Conservation (phyloP, 2,113 vertebrate genomes). For the Asarcornis scutulata region DNA sequence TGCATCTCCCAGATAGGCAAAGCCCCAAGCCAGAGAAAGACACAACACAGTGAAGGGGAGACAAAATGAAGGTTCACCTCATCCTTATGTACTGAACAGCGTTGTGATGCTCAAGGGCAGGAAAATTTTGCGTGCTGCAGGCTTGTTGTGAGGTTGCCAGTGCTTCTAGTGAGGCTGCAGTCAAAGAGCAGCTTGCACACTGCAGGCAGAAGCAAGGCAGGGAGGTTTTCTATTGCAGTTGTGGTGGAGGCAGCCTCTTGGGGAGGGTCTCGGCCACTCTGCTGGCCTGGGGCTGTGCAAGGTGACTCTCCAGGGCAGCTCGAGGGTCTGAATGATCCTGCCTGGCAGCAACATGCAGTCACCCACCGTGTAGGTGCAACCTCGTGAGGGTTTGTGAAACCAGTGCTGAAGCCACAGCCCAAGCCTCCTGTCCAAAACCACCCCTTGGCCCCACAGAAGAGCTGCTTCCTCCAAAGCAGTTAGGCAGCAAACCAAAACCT, state of each 20-base stretch:
- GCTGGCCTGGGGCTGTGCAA: background rate
- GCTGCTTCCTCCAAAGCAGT: background rate
- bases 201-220: background rate
- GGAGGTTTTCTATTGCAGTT: background rate
- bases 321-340: background rate
- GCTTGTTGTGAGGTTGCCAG: background rate
- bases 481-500: background rate
- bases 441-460: background rate
- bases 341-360: background rate
- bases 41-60: background rate
- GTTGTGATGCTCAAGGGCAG: background rate
- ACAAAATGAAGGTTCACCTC: background rate
- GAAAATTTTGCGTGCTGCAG: background rate
- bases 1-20: conserved; percentile 23
- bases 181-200: background rate
- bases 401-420: background rate
- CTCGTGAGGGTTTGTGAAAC: background rate
- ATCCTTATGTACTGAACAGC: background rate
- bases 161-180: background rate
- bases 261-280: background rate
- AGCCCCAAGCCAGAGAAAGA: conserved; percentile 26
- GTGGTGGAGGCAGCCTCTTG: background rate
- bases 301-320: background rate
- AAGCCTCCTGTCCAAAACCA: background rate
- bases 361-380: fast-evolving